A percentile compares a stretch with the other conserved stretches of the same genome.
Conservation (phyloP, 2,797 vertebrate species). For the Apogon talboti region DNA sequence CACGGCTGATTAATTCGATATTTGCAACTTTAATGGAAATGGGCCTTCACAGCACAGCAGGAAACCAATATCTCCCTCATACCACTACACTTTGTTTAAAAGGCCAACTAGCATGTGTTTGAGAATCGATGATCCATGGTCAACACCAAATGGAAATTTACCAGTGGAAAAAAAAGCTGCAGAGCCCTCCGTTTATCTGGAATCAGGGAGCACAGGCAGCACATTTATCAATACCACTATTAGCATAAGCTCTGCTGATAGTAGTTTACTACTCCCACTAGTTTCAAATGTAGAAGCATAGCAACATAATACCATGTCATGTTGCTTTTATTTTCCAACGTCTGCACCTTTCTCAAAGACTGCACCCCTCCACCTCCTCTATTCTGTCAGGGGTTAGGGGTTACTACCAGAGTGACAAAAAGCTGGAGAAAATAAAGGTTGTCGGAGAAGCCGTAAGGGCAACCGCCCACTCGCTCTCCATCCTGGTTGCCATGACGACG, state of each 20-base stretch:
- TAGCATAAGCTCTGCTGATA: conserved; percentile 62
- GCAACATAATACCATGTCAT: conserved; percentile 1
- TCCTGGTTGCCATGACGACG: conserved; percentile 82
- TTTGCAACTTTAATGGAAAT: conserved; percentile 67
- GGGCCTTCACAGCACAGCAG: conserved; percentile 24
- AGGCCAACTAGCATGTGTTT: conserved; percentile 37
- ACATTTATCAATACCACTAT: conserved; percentile 73
- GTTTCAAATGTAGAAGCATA: conserved; percentile 21
- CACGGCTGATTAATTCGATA: conserved; percentile 65
- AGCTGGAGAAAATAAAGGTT: conserved; percentile 81
- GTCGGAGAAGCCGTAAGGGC: conserved; percentile 71
- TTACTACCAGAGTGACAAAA: conserved; percentile 76
- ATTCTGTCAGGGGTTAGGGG: conserved; percentile 63
- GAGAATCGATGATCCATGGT: conserved; percentile 45
- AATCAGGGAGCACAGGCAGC: conserved; percentile 53
- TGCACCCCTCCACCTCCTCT: not conserved
- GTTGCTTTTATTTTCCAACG: conserved; percentile 22
- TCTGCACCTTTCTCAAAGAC: conserved; percentile 7
- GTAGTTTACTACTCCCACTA: conserved; percentile 44
- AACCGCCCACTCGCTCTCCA: conserved; percentile 67
- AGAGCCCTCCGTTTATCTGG: conserved; percentile 52
- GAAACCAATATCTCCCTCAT: conserved; percentile 39
- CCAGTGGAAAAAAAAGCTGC: conserved; percentile 28
- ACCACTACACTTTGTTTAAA: conserved; percentile 45
- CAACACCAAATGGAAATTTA: conserved; percentile 67